Evolutionary conservation across 2,888 invertebrate genomes (phyloP), one percentile per base, ranked within the genome.

Genomic region (Boloria euphrosyne): DNA sequence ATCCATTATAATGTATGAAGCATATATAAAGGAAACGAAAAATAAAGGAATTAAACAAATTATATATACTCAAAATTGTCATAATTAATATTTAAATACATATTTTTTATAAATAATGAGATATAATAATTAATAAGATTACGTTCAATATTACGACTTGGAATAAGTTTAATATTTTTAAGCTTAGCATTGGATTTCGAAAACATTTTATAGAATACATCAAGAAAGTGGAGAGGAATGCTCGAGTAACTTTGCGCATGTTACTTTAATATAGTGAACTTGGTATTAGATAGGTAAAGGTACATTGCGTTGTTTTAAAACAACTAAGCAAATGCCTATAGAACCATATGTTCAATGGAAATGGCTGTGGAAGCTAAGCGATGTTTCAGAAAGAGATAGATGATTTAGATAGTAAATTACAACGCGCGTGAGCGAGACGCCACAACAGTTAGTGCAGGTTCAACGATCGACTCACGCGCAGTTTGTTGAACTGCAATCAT

Each of bases 401-500:
- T 57, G n/a, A 27, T 16, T 57, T 57, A 57, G 57, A 69, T 69
- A 74, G 65, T 68, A 67, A 66, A 60, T 55, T 60, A 64, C 50
- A 16, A 50, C 58, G 78, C 38, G 87, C 72, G 81, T 68, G 82
- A 90, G 80, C 72, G 81, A 78, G 89, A 90, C 68, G 72, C 74
- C 70, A 61, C 80, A 81, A 83, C 82, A 80, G 86, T 86, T 85
- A 84, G 85, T 85, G 78, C 81, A 88, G 88, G 90, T 91, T 91
- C 91, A 91, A 91, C 84, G 91, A 83, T 89, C 91, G 88, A 83
- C 86, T 89, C 87, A 80, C 77, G 88, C 88, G 89, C 89, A 89
- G 91, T 90, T 91, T 90, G 90, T 91, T 91, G 91, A 91, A 90
- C 90, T 87, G 85, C 84, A 89, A 87, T 87, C 87, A 87, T 85